These are phyloP conservation scores for Lochmaea crataegi DNA, from an alignment of 2,888 invertebrate species.

Conservation along the genomic window DNA sequence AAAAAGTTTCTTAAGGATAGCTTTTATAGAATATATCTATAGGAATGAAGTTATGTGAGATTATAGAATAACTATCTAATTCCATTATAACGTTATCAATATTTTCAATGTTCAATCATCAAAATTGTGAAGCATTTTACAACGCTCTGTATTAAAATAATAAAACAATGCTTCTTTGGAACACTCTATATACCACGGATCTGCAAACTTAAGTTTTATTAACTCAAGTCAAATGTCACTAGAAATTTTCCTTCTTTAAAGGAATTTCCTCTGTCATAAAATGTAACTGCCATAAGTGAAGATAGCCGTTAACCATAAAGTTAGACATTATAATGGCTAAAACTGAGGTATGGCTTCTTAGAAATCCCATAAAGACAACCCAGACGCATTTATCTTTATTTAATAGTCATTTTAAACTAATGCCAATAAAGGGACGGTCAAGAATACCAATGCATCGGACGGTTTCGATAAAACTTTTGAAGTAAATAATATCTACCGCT, in stretches of 20 bases:
- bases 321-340: slow-evolving; percentile 21
- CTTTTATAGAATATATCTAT: too few relatives aligned
- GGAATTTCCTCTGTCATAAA: background rate
- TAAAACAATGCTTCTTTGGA: too few relatives aligned
- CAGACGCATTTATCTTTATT: slow-evolving; percentile 30
- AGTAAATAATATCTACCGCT: background rate
- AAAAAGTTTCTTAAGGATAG: too few relatives aligned
- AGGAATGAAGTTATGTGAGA: too few relatives aligned
- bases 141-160: too few relatives aligned
- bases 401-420: slow-evolving; percentile 23
- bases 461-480: slow-evolving; percentile 3
- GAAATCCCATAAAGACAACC: slow-evolving; percentile 30
- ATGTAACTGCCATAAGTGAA: slow-evolving; percentile 16
- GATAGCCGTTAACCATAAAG: slow-evolving; percentile 22
- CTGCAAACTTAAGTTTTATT: too few relatives aligned
- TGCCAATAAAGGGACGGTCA: slow-evolving; percentile 13
- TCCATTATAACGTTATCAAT: too few relatives aligned
- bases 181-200: background rate
- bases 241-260: background rate
- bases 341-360: slow-evolving; percentile 25
- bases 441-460: background rate
- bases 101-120: too few relatives aligned
- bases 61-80: too few relatives aligned
- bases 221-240: background rate
- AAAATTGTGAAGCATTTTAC: too few relatives aligned